Base-by-base conservation (phyloP, 2,113 vertebrate species). In the Scalopus aquaticus region DNA sequence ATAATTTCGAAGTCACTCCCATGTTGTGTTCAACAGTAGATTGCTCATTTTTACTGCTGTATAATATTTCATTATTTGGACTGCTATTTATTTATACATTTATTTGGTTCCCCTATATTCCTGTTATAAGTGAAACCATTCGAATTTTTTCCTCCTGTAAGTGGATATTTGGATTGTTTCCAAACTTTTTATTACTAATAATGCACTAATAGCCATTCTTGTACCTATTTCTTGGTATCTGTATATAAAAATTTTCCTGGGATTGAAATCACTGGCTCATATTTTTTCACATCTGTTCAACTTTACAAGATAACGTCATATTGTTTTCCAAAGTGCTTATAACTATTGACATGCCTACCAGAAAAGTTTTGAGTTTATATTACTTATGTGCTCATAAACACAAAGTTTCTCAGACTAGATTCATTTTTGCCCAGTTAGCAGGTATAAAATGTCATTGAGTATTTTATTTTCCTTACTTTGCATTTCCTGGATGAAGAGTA, bases 391-490 rank as follows among this genome's bases (percentile, higher is more conserved):
- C 6, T 87, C 39, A 78, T 12, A 42, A 90, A 69, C 1, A 51
- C 8, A 51, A 56, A 76, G 69, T 79, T 92, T 51, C 9, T 46
- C 56, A 93, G n/a, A 54, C 19, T 51, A 60, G 30, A 19, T 70
- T 84, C 51, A 51, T 49, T 76, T 95, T 86, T 90, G n/a, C 67
- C 39, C 35, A 2, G 78, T 89, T 73, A 49, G 15, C 3, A 90
- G 28, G 1, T 83, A 2, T 58, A 42, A 87, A 54, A 49, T 88
- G 60, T 64, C 6, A 22, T 17, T 51, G n/a, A 69, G 24, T 19
- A 46, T 65, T 86, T 91, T 73, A 56, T 62, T 89, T 76, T 77
- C 79, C 7, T 58, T 76, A 69, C 6, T 91, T 89, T 85, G 32
- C 7, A 60, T 88, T 93, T 94, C 70, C 51, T 72, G 19, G 22